Evolutionary conservation across 2,797 vertebrate genomes (phyloP), one percentile per base, ranked within the genome.

Genomic region (Labroides dimidiatus): DNA sequence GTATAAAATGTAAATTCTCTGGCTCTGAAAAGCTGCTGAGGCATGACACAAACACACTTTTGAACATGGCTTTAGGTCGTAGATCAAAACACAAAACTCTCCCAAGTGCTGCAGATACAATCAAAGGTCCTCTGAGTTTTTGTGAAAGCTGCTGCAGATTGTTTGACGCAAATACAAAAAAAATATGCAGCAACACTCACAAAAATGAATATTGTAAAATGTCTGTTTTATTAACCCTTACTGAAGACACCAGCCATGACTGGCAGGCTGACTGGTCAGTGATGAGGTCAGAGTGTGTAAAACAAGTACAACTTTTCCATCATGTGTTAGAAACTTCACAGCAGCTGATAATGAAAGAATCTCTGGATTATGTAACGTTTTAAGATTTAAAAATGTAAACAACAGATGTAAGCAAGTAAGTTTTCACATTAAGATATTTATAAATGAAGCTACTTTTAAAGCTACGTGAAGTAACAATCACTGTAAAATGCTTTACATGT

Each of bases 1-100:
- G 61, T 52, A 21, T 20, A 62, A 41, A 52, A 52, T 65, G 44
- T 33, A 41, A 23, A 39, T 13, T 51, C 7, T 27, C 49, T 42
- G 33, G 52, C 68, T 71, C 52, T 17, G 41, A 61, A 21, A 33
- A 21, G 24, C 51, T 66, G 67, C 44, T 36, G 45, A 17, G 21
- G 16, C 27, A 19, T 52, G 10, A 58, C 30, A 33, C 8, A 9
- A 53, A 62, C 4, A 39, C 37, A 39, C 10, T 15, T 12, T 10
- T 10, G 0, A 36, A 20, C 30, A 7, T 20, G 23, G 20, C 36
- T 50, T 43, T 6, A 23, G 37, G 9, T 14, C 23, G 36, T 21
- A 30, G 41, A 24, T 49, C 6, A 27, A 9, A 45, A 23, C 6
- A 43, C 10, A 21, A 13, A 20, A 47, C 42, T 11, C 21, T 24